These are phyloP conservation scores for Anoplophora glabripennis DNA, from an alignment of 1,140 invertebrate genomes.

Conservation along the genomic window DNA sequence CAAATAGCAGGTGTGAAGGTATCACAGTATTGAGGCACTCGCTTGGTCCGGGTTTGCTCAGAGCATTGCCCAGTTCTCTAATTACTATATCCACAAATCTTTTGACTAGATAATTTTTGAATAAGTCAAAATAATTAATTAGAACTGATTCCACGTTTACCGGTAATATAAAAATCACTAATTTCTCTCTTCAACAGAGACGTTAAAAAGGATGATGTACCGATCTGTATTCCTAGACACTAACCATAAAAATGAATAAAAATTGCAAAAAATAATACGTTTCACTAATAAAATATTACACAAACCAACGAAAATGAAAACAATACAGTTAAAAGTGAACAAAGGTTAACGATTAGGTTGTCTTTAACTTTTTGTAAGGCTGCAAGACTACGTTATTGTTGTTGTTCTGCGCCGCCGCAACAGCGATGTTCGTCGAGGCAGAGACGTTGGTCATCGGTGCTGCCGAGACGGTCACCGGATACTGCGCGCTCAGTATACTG, in stretches of 20 bases:
- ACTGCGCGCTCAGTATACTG: slow-evolving; percentile 49
- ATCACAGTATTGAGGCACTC: slow-evolving; percentile 50
- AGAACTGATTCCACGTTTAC: not conserved
- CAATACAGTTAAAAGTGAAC: slow-evolving; percentile 14
- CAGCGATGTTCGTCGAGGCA: slow-evolving; percentile 39
- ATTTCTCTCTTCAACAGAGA: not conserved
- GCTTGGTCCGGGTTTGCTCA: slow-evolving; percentile 41
- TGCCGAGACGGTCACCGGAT: slow-evolving; percentile 40
- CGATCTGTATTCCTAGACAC: slow-evolving; percentile 4
- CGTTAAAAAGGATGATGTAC: not conserved
- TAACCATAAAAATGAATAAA: slow-evolving; percentile 8
- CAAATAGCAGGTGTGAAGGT: slow-evolving; percentile 43
- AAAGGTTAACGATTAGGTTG: slow-evolving; percentile 59
- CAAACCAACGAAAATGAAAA: slow-evolving; percentile 25
- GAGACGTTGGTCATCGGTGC: slow-evolving; percentile 41
- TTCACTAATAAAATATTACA: slow-evolving; percentile 26
- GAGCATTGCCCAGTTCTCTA: slow-evolving; percentile 21
- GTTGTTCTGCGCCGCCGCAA: slow-evolving; percentile 47
- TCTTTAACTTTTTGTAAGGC: slow-evolving; percentile 85
- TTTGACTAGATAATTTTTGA: slow-evolving; percentile 29
- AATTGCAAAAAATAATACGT: not conserved
- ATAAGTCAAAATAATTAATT: slow-evolving; percentile 8
- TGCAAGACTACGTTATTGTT: slow-evolving; percentile 65
- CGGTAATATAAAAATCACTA: slow-evolving; percentile 4
- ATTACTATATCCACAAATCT: slow-evolving; percentile 21